Percentiles rank a stretch among this genome's conserved stretches.
Evolutionary conservation across 2,113 vertebrate species (phyloP).

Genomic region (Artemisiospiza belli): DNA sequence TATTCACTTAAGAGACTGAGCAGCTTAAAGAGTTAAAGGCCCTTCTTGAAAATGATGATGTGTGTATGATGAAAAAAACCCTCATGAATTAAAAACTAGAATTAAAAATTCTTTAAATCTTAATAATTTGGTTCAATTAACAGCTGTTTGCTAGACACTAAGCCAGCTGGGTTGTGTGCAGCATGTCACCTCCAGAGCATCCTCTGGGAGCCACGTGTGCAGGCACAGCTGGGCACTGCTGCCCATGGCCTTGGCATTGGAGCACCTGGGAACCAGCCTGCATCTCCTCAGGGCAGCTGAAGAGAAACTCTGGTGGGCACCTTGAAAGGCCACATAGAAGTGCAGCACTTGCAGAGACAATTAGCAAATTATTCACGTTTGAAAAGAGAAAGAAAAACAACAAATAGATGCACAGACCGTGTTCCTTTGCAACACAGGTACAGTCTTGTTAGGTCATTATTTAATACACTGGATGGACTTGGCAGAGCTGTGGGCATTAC

Average conservation of each 20-base stretch:
- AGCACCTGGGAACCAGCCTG: neutral
- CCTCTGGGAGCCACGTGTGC: rapidly evolving
- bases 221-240: neutral
- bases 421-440: neutral
- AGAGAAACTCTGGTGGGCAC: neutral
- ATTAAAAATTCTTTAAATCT: neutral
- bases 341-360: neutral
- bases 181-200: neutral
- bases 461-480: neutral
- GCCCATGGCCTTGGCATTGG: rapidly evolving
- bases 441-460: neutral
- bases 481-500: neutral
- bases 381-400: neutral
- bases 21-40: neutral
- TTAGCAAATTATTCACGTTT: neutral
- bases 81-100: neutral
- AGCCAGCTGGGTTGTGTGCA: neutral
- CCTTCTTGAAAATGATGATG: neutral
- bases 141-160: neutral
- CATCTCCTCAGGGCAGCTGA: neutral
- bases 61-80: neutral
- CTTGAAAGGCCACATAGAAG: neutral
- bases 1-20: neutral
- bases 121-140: neutral
- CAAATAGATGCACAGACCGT: neutral